Conservation (phyloP, 2,888 invertebrate genomes). For the Plebejus argus region DNA sequence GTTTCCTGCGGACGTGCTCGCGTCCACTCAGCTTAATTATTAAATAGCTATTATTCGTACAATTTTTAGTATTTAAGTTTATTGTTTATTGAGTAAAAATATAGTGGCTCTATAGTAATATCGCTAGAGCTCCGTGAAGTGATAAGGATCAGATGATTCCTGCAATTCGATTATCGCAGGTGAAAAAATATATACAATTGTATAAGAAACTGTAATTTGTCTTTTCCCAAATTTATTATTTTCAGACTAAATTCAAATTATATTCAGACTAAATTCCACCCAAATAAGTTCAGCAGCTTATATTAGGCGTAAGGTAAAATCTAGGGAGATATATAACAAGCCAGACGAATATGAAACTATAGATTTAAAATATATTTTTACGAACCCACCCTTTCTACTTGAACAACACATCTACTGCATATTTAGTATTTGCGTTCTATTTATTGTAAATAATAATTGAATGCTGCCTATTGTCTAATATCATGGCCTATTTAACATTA, state of each 20-base stretch:
- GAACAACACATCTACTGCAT: not conserved
- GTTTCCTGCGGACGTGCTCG: constrained; percentile 18
- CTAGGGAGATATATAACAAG: too few relatives aligned
- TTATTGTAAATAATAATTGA: constrained; percentile 8
- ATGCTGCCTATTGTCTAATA: constrained; percentile 25
- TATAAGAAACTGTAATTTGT: too few relatives aligned
- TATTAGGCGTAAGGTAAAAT: too few relatives aligned
- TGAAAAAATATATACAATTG: too few relatives aligned
- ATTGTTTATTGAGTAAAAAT: not conserved
- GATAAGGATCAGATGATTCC: too few relatives aligned
- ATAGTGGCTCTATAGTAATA: not conserved
- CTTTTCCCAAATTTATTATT: too few relatives aligned
- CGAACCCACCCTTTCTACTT: not conserved
- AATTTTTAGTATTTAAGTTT: not conserved
- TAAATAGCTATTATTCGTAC: constrained; percentile 20
- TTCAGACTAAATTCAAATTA: too few relatives aligned
- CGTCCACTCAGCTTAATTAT: constrained; percentile 9
- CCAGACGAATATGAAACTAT: too few relatives aligned
- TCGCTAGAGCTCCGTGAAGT: too few relatives aligned
- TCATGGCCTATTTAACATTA: constrained; percentile 22
- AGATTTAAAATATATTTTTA: not conserved
- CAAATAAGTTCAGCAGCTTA: too few relatives aligned
- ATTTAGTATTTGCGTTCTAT: constrained; percentile 17
- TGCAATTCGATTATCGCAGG: too few relatives aligned
- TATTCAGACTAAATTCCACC: too few relatives aligned